Conservation (phyloP, 2,888 invertebrate genomes). For the Sphinx pinastri region DNA sequence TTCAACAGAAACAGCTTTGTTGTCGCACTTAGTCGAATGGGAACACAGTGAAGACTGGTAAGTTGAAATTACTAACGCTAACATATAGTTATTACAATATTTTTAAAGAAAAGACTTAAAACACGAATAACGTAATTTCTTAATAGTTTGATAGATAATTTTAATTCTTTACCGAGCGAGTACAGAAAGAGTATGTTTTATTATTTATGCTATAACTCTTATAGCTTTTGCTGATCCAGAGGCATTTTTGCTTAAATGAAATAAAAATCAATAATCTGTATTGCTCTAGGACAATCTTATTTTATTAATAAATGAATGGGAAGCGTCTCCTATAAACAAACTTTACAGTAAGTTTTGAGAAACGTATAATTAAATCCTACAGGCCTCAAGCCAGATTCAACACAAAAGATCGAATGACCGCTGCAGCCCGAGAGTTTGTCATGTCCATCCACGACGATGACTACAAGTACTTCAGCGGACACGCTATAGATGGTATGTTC, state of each 20-base stretch:
- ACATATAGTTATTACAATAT: neutral
- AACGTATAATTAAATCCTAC: slow-evolving; percentile 28
- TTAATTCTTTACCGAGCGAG: too few species aligned
- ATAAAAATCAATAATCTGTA: too few species aligned
- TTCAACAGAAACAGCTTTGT: slow-evolving; percentile 90
- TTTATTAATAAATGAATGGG: too few species aligned
- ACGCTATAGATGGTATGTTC: slow-evolving; percentile 48
- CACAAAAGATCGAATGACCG: slow-evolving; percentile 40
- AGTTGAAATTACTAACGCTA: slow-evolving; percentile 29
- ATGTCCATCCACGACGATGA: slow-evolving; percentile 60
- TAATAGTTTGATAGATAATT: too few species aligned
- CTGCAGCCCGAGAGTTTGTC: slow-evolving; percentile 46
- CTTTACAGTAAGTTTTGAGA: neutral
- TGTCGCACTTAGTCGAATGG: slow-evolving; percentile 91
- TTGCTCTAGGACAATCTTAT: too few species aligned
- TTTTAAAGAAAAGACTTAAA: too few species aligned
- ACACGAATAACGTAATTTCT: too few species aligned
- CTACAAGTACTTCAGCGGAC: slow-evolving; percentile 46
- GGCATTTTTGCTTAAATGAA: too few species aligned
- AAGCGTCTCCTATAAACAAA: too few species aligned
- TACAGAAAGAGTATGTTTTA: too few species aligned
- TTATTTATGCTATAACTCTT: too few species aligned
- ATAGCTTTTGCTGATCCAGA: too few species aligned
- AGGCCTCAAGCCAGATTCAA: slow-evolving; percentile 51
- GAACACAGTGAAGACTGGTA: slow-evolving; percentile 89